Conservation (phyloP, 2,888 invertebrate species). For the Ophioninae sp. region DNA sequence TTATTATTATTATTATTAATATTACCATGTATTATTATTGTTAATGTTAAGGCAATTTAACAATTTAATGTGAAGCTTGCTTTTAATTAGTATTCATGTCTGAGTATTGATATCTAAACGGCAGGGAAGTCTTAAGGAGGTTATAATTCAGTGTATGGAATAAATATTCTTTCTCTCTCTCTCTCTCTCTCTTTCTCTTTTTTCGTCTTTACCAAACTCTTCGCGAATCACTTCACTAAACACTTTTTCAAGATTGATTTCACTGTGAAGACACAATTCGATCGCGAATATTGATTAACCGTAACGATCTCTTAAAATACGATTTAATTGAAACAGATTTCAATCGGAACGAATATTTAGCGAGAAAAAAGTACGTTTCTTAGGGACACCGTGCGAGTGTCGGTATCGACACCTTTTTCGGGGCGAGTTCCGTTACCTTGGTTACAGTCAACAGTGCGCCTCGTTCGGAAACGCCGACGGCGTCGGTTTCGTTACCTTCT, state of each 20-base stretch:
- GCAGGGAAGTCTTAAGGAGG: too few species aligned
- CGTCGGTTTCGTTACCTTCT: slow-evolving; percentile 53
- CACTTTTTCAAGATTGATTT: background rate
- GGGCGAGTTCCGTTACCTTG: slow-evolving; percentile 76
- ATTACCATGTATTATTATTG: too few species aligned
- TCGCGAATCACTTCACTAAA: background rate
- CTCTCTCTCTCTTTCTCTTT: too few species aligned
- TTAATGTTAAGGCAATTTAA: too few species aligned
- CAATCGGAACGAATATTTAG: background rate
- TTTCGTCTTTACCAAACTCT: too few species aligned
- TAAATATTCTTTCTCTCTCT: too few species aligned
- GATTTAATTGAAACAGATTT: background rate
- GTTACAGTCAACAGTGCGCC: slow-evolving; percentile 78
- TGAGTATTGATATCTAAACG: too few species aligned
- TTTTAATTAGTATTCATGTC: too few species aligned
- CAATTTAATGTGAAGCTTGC: too few species aligned
- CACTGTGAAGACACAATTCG: background rate
- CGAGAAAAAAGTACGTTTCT: slow-evolving; percentile 25
- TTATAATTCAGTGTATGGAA: too few species aligned
- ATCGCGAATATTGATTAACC: background rate
- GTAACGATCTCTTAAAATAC: background rate
- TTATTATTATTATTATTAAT: too few species aligned
- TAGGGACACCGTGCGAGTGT: slow-evolving; percentile 61
- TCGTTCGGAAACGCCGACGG: slow-evolving; percentile 64
- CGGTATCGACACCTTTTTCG: slow-evolving; percentile 76